phyloP scores from a whole-genome alignment of 53 echinoderm and acorn worm genomes.

The Crossaster papposus region DNA sequence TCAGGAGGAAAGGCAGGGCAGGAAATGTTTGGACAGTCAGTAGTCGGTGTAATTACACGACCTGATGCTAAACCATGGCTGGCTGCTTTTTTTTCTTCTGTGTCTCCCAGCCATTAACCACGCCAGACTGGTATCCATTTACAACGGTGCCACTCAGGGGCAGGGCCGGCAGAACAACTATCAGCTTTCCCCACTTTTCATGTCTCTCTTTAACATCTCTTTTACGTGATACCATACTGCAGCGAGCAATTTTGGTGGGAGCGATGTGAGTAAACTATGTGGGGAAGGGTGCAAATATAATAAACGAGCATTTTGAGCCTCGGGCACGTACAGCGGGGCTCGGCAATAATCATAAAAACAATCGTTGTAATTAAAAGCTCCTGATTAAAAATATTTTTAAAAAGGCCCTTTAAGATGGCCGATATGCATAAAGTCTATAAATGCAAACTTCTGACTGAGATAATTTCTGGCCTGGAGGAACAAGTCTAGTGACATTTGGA shows the following conservation, averaged over 20 bases:
- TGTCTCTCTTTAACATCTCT: not conserved
- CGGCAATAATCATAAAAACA: not conserved
- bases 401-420: too few relatives aligned
- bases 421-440: too few relatives aligned
- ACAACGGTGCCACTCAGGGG: slow-evolving; percentile 57
- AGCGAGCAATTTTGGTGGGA: not conserved
- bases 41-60: slow-evolving; percentile 54
- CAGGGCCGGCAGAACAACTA: slow-evolving; percentile 4
- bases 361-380: not conserved
- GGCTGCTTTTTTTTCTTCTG: too few relatives aligned
- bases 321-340: not conserved
- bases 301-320: not conserved
- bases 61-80: slow-evolving; percentile 52
- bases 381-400: too few relatives aligned
- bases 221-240: not conserved
- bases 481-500: too few relatives aligned
- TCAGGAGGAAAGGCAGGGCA: not conserved
- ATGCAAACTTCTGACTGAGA: too few relatives aligned
- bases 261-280: not conserved
- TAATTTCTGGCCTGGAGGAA: too few relatives aligned
- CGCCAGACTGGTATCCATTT: slow-evolving; percentile 64
- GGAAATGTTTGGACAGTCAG: slow-evolving; percentile 56
- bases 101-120: slow-evolving; percentile 58
- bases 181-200: not conserved
- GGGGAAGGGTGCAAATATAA: not conserved